Percentiles rank a stretch among this genome's conserved stretches.
These are phyloP conservation scores for Saturnia pavonia DNA, from an alignment of 2,888 invertebrate genomes.

Conservation along the genomic window DNA sequence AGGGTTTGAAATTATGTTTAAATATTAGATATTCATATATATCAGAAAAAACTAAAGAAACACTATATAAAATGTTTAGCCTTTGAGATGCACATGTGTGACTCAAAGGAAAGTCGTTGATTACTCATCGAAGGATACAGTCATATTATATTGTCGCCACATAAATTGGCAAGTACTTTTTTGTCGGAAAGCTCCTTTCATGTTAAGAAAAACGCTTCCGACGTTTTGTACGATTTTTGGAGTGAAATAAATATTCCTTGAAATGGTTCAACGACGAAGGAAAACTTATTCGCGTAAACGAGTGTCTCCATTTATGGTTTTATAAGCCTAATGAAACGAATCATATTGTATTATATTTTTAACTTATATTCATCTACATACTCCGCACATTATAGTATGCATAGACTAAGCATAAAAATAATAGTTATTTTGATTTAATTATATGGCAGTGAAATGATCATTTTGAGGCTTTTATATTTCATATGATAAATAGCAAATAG, in stretches of 20 bases:
- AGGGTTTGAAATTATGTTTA: too few relatives aligned
- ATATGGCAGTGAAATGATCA: too few relatives aligned
- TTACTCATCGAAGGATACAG: background rate
- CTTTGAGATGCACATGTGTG: background rate
- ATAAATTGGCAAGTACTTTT: conserved; percentile 46
- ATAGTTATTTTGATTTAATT: too few relatives aligned
- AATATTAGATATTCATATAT: too few relatives aligned
- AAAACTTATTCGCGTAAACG: conserved; percentile 21
- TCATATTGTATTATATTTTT: background rate
- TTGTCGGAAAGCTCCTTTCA: conserved; percentile 51
- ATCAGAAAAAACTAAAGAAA: background rate
- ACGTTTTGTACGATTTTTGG: conserved; percentile 48
- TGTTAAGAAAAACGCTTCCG: conserved; percentile 50
- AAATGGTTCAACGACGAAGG: conserved; percentile 8
- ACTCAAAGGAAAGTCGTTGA: background rate
- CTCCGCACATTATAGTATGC: too few relatives aligned
- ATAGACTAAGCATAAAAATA: too few relatives aligned
- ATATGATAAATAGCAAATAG: too few relatives aligned
- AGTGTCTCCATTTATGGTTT: background rate
- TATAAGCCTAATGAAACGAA: background rate
- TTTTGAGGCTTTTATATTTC: too few relatives aligned
- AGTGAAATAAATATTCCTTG: conserved; percentile 50
- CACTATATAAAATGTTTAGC: background rate
- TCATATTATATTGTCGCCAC: conserved; percentile 13
- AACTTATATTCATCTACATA: background rate